Percentiles rank a stretch among this genome's conserved stretches.
These are phyloP conservation scores for Achlya flavicornis DNA, from an alignment of 2,888 invertebrate genomes.

Conservation along the genomic window DNA sequence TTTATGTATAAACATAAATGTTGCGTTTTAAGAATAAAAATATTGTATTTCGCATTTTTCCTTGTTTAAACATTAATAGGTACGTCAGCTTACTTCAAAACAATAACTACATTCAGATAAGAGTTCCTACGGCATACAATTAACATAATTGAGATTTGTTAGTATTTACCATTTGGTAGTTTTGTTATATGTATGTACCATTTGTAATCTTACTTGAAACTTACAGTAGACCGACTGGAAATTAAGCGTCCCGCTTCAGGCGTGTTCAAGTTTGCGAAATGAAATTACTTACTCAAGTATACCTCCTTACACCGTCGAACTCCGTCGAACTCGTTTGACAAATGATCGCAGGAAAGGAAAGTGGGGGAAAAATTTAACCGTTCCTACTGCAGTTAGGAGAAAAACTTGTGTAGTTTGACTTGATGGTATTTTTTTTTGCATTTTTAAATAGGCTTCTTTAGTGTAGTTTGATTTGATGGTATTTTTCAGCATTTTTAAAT, in stretches of 20 bases:
- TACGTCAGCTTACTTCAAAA: too few species aligned
- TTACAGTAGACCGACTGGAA: background rate
- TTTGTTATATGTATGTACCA: too few species aligned
- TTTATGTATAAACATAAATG: too few species aligned
- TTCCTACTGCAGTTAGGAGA: constrained; percentile 1
- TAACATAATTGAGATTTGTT: background rate
- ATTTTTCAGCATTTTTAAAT: too few species aligned
- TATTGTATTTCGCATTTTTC: too few species aligned
- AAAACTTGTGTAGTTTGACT: too few species aligned
- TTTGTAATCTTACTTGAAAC: background rate
- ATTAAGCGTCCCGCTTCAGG: background rate
- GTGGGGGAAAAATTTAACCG: background rate
- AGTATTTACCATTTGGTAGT: constrained; percentile 5
- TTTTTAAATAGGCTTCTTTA: too few species aligned
- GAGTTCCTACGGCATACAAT: background rate
- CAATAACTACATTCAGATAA: too few species aligned
- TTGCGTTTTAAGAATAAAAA: too few species aligned
- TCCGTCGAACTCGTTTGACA: constrained; percentile 8
- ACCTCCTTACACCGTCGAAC: background rate
- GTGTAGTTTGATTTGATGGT: too few species aligned
- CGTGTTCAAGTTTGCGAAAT: constrained; percentile 9
- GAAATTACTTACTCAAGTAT: background rate
- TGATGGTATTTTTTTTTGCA: too few species aligned
- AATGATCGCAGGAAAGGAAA: constrained; percentile 6
- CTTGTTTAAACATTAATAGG: too few species aligned